Conservation (phyloP, 2,113 vertebrate genomes). For the Tinamus guttatus region DNA sequence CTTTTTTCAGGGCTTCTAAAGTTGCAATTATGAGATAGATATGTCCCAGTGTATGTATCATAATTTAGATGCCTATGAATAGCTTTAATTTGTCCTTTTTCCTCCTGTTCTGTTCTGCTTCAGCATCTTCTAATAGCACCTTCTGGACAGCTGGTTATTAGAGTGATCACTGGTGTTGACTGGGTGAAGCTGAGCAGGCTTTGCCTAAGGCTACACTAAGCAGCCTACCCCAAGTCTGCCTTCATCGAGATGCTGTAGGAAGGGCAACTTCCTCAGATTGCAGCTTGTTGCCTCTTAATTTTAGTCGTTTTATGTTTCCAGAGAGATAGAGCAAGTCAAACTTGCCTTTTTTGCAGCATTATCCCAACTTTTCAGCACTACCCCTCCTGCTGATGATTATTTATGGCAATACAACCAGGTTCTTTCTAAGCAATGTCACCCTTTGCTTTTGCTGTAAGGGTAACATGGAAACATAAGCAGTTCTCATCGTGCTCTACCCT, state of each 20-base stretch:
- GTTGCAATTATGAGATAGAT: background rate
- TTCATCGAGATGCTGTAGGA: accelerated
- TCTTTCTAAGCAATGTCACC: background rate
- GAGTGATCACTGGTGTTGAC: background rate
- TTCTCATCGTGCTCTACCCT: background rate
- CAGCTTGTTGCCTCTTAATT: background rate
- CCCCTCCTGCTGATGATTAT: background rate
- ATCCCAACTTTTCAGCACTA: background rate
- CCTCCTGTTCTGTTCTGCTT: background rate
- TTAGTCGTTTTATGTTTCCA: background rate
- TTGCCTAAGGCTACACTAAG: too few species aligned
- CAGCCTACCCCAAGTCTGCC: background rate
- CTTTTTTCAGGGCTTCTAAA: background rate
- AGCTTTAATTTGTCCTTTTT: background rate
- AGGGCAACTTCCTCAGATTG: background rate
- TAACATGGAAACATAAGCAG: accelerated
- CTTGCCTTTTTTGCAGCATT: background rate
- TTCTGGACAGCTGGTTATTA: background rate
- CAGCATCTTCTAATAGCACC: background rate
- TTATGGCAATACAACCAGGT: background rate
- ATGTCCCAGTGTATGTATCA: background rate
- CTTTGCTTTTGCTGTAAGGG: background rate
- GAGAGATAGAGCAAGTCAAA: background rate
- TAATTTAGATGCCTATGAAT: background rate
- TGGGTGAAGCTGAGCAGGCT: background rate